Evolutionary conservation across 2,888 invertebrate species (phyloP), one percentile per base, ranked within the genome.

Genomic region (Microctonus brassicae): DNA sequence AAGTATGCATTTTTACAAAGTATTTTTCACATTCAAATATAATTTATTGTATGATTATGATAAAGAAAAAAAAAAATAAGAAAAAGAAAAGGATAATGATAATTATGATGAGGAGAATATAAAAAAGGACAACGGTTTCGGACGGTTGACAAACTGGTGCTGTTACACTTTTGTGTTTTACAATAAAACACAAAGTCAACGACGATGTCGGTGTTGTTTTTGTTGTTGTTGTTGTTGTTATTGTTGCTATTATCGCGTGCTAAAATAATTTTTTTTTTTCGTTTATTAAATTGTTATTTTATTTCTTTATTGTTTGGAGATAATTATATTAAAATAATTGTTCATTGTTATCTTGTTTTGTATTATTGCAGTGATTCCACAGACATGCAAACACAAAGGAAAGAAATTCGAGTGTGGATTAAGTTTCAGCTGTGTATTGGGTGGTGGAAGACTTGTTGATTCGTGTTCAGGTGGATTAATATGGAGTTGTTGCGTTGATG

Each of bases 401-500:
- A 91, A 94, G 22, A 93, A 95, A 81, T 97, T 94, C 89, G 94
- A 95, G 77, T 97, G 97, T 84, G 96, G 96, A 0, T 90, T 97
- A 74, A 96, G 96, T 87, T 95, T 97, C 81, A 95, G 96, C 73
- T 97, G 97, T 86, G 95, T 97, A 11, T 89, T 97, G 70, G 93
- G 94, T 5, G 97, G 97, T 0, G 95, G 95, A 4, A 92, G 94
- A 77, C 96, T 97, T 0, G 88, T 97, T 83, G 97, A 97, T 88
- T 90, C 97, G 0, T 97, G 97, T 86, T 96, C 95, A 11, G 97
- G 97, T 24, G 97, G 97, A 66, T 93, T 97, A 92, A 95, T 97
- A 79, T 97, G 97, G 97, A 94, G 95, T 5, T 97, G 97, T 87
- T 97, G 97, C 84, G 94, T 97, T 10, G 95, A 96, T 86, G 93